Base-by-base conservation (phyloP, 2,113 vertebrate species). In the Prionailurus viverrinus region DNA sequence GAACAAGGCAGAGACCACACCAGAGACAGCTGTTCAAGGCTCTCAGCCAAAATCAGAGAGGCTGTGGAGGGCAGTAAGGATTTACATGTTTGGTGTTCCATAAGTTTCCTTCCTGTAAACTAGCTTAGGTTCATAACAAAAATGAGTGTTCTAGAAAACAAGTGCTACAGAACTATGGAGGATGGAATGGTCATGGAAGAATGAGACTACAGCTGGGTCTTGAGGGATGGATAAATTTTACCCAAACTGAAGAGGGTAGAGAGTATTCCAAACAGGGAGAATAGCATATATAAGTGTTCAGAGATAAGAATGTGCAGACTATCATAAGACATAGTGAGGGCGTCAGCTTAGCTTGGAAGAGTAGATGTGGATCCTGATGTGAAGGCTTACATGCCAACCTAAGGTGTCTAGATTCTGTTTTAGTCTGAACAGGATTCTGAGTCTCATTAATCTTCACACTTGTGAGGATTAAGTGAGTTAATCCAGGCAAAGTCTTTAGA, bases 401-500 rank as follows among this genome's bases (percentile, higher is more conserved):
- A 27, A 92, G 18, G 41, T 74, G 27, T 86, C 82, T 93, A 66
- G n/a, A 33, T 86, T 95, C 78, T 71, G 48, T 91, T 96, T 92
- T 51, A 61, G 71, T 63, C 53, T 5, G 5, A 74, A 27, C 55
- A 91, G 85, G 39, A 39, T 48, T 85, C 55, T 53, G 51, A 31
- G 86, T 97, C 33, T 95, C 81, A 87, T 78, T 66, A 71, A 81
- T 53, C 41, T 58, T 87, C 27, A 74, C 63, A 89, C 58, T 78
- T 61, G 83, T 73, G 74, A 89, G 41, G 89, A 61, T 55, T 79
- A 94, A 92, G 68, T 58, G 48, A 87, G 18, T 93, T 58, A 95
- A 80, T 90, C n/a, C 39, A 94, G 88, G 63, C 89, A 74, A 90
- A 86, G 13, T 96, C 53, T 36, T 91, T 88, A 86, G 48, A 86